Evolutionary conservation across 1,140 invertebrate genomes (phyloP), one percentile per base, ranked within the genome.

Genomic region (Teleogryllus occipitalis): DNA sequence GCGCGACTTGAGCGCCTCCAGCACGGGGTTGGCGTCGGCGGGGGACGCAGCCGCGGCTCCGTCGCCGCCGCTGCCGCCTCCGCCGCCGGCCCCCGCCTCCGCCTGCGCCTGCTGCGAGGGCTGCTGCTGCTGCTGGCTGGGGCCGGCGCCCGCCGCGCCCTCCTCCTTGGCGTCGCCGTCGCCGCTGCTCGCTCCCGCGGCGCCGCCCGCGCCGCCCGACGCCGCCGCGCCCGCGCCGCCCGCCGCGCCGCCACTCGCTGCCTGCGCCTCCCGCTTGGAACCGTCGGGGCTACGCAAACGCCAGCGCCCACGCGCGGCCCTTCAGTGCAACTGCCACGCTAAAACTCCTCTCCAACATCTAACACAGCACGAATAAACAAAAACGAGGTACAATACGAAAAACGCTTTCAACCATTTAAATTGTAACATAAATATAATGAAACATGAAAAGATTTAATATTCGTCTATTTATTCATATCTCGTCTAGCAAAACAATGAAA

Each of bases 1-100:
- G 80, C 91, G 87, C 0, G 87, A 87, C 82, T 93, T 92, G 0
- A 95, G 86, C 3, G 94, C 93, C 82, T 94, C 91, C 49, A 96
- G 90, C 47, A 96, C 87, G 21, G 92, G 91, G 79, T 90, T 88
- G 15, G 18, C 39, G 78, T 75, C 78, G 10, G 78, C 27, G 15
- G 78, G 78, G 8, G 21, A 22, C 21, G 10, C 76, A 27, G 88
- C 87, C 77, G 85, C 84, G 8, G 88, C 88, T 27, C 89, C 87
- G 79, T 83, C 85, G 46, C 89, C 88, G n/a, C 85, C 86, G 85
- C 85, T 39, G 1, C 87, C 81, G 84, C 85, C 0, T 87, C 87
- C 39, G 88, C 87, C 77, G 84, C 85, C 87, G 81, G 84, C 85
- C 0, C 87, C 87, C 39, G 88, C 87, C 77, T 85, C 84, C 10